Evolutionary conservation across 2,888 invertebrate genomes (phyloP), one percentile per base, ranked within the genome.

Genomic region (Pammene aurita): DNA sequence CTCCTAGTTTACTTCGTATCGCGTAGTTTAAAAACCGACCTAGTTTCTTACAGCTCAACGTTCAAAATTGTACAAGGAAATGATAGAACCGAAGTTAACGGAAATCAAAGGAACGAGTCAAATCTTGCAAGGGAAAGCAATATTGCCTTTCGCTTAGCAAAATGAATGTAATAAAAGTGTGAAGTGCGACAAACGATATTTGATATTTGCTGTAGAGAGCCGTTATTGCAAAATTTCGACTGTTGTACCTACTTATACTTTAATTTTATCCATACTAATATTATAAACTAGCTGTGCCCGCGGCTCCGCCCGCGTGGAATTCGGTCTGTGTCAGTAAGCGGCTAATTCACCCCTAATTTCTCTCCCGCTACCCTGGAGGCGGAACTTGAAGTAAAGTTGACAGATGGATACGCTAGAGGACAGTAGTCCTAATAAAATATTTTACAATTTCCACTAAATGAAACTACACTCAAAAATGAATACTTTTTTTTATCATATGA

Each of bases 111-210:
- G 5, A 10, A 41, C 13, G 10, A 35, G 55, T n/a, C 54, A 38
- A 38, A 55, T 38, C 14, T 38, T 38, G 35, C 55, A 38, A 38
- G 11, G n/a, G 10, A 13, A 42, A 57, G 57, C 57, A 57, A 57
- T 57, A 57, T 42, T 57, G 26, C 57, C 26, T 16, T 11, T 57
- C 56, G 13, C 38, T 41, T 57, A 38, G 42, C 35, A 58, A 58
- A 46, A 58, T 44, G 26, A 44, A 46, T 58, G 16, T 26, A 58
- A 58, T 58, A 58, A 58, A 58, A 58, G 13, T 13, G 10, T 13
- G 44, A 46, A 44, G 10, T 58, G 44, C 26, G 26, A 42, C 7
- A 18, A 58, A 55, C 14, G 44, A 14, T 56, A 56, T 18, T 41
- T 56, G 55, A 55, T 35, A 7, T 38, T 55, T 55, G 35, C 14